These are phyloP conservation scores for Trimorus sp. DNA, from an alignment of 2,888 invertebrate genomes.

Conservation along the genomic window DNA sequence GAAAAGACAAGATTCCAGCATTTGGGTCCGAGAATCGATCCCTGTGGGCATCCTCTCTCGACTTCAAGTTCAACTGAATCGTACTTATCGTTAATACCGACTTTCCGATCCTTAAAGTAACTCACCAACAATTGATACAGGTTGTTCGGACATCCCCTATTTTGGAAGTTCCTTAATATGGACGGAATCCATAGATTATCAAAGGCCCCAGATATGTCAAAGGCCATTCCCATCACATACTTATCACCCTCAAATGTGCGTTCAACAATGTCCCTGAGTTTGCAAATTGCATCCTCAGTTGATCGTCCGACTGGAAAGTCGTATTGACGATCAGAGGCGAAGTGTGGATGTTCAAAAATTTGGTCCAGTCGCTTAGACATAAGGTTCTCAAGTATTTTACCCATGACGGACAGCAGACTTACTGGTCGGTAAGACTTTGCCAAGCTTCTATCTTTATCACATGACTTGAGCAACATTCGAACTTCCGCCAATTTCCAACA, in stretches of 20 bases:
- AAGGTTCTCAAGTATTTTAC: constrained; percentile 56
- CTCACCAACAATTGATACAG: constrained; percentile 27
- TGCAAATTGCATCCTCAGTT: too few relatives aligned
- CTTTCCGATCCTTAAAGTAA: constrained; percentile 4
- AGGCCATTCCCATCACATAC: constrained; percentile 32
- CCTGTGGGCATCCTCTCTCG: constrained; percentile 60
- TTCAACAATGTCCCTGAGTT: too few relatives aligned
- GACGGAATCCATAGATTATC: constrained; percentile 14
- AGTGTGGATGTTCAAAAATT: background rate
- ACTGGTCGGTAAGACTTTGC: constrained; percentile 20
- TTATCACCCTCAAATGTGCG: too few relatives aligned
- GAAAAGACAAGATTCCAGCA: constrained; percentile 49
- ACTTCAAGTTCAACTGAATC: constrained; percentile 5
- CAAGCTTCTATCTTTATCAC: background rate
- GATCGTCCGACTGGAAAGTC: too few relatives aligned
- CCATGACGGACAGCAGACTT: constrained; percentile 25
- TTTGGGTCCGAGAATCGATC: constrained; percentile 47
- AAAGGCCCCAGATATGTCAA: constrained; percentile 62
- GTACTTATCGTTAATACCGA: constrained; percentile 27
- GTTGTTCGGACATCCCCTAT: constrained; percentile 53
- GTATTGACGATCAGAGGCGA: too few relatives aligned
- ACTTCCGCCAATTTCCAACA: constrained; percentile 8
- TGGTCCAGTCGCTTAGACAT: constrained; percentile 20
- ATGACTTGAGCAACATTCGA: background rate
- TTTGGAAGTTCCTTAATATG: constrained; percentile 15